A percentile compares a stretch with the other conserved stretches of the same genome.
Evolutionary conservation across 1,140 invertebrate genomes (phyloP).

Genomic region (Drosophila kanapiae): DNA sequence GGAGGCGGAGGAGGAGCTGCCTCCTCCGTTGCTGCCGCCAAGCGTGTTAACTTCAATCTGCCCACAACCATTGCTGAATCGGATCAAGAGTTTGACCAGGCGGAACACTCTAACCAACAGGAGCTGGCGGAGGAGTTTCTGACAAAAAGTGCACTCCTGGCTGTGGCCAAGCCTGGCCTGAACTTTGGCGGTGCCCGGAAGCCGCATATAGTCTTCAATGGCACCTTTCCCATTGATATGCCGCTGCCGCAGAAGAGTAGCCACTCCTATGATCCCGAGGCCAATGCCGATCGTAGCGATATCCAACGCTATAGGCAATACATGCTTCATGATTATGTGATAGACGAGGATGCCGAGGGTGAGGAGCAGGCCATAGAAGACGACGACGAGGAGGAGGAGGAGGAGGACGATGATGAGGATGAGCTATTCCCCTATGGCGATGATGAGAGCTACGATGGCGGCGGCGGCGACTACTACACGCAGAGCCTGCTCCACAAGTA

Average conservation of each 20-base stretch:
- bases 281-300: slow-evolving; percentile 70
- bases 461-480: slow-evolving; percentile 33
- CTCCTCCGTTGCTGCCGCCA: slow-evolving; percentile 15
- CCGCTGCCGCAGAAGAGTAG: slow-evolving; percentile 84
- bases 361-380: slow-evolving; percentile 66
- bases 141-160: slow-evolving; percentile 14
- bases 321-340: slow-evolving; percentile 68
- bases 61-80: slow-evolving; percentile 66
- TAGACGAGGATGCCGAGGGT: slow-evolving; percentile 69
- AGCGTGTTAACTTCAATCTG: slow-evolving; percentile 77
- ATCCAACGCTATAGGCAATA: slow-evolving; percentile 72
- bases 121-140: slow-evolving; percentile 5
- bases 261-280: slow-evolving; percentile 72
- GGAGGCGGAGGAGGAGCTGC: background rate
- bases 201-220: slow-evolving; percentile 89
- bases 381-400: slow-evolving; percentile 32
- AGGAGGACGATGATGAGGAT: slow-evolving; percentile 41
- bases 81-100: slow-evolving; percentile 57
- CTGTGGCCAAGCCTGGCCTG: slow-evolving; percentile 15
- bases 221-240: slow-evolving; percentile 92
- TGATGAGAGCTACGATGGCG: slow-evolving; percentile 48
- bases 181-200: slow-evolving; percentile 25
- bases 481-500: slow-evolving; percentile 54
- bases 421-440: slow-evolving; percentile 48
- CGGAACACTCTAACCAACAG: slow-evolving; percentile 17